Evolutionary conservation across 2,888 invertebrate species (phyloP), one percentile per base, ranked within the genome.

Genomic region (Philaethria dido): DNA sequence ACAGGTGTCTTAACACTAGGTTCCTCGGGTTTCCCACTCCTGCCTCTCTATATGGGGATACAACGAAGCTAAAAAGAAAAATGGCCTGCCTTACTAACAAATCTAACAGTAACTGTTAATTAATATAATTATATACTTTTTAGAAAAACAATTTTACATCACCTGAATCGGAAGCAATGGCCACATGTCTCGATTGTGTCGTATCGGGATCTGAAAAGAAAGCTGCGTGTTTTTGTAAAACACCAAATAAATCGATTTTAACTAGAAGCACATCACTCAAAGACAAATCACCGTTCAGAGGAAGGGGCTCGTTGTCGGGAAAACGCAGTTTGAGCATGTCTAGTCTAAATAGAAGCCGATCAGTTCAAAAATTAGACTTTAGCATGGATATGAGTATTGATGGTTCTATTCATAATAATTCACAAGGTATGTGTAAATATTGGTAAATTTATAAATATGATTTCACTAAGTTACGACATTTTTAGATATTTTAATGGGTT

Each of bases 371-470:
- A 75, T 78, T 93, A 14, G 93, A 94, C 75, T 93, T 93, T 71
- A 93, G 90, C 71, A 90, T 90, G 85, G 92, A 93, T 68, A 93
- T 93, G 89, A 93, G 93, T 66, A 75, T 93, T 13, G 94, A 94
- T 74, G 88, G 83, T 13, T 93, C 93, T 0, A 71, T 87, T 47
- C 87, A 87, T 72, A 83, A 87, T 62, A 75, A 85, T 74, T 83
- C 88, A 68, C 85, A 84, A 78, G 92, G 93, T 88, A 79, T 68
- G 77, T 67, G 6, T 8, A 6, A 8, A 33, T 88, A 79, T 68
- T 76, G 66, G 6, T 8, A 6, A 8, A 33, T 33, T 33, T 33
- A 25, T 33, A 33, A 33, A 8, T 33, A 8, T 33, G 9, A 8
- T 33, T 33, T 4, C 25, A 25, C n/a, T n/a, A n/a, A n/a, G n/a